These are phyloP conservation scores for Amaurobius ferox DNA, from an alignment of 2,888 invertebrate genomes.

Conservation along the genomic window DNA sequence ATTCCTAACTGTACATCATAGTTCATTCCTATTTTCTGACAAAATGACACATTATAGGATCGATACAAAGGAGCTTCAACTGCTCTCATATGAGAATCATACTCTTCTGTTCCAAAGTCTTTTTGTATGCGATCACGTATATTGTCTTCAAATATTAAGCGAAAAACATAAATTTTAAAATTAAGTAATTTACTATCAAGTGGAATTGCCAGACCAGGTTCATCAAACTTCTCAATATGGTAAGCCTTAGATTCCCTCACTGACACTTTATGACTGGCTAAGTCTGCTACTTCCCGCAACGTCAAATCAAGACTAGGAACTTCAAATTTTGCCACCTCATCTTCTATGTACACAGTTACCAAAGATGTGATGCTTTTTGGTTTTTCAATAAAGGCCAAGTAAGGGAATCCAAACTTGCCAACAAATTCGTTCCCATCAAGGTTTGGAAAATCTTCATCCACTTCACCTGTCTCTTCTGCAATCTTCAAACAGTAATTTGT, in stretches of 20 bases:
- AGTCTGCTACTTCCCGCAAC: conserved; percentile 73
- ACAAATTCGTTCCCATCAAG: conserved; percentile 92
- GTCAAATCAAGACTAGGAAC: conserved; percentile 75
- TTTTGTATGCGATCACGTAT: conserved; percentile 18
- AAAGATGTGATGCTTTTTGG: conserved; percentile 21
- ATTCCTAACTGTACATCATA: conserved; percentile 90
- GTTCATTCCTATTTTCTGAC: conserved; percentile 88
- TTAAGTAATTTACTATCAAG: conserved; percentile 76
- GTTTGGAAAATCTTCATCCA: conserved; percentile 94
- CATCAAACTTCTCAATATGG: conserved; percentile 77
- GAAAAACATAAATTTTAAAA: conserved; percentile 77
- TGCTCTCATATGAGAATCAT: conserved; percentile 81
- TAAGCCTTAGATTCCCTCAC: conserved; percentile 75
- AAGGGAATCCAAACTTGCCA: conserved; percentile 88
- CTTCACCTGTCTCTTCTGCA: conserved; percentile 97
- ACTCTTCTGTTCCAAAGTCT: conserved; percentile 74
- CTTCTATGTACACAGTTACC: conserved; percentile 73
- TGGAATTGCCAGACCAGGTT: conserved; percentile 77
- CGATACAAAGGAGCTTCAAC: conserved; percentile 93
- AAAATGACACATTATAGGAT: conserved; percentile 86
- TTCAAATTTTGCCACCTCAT: conserved; percentile 78
- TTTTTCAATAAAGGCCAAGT: conserved; percentile 90
- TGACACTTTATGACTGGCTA: conserved; percentile 71
- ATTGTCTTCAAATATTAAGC: conserved; percentile 76
- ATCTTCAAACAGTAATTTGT: conserved; percentile 92